Evolutionary conservation across 2,113 vertebrate genomes (phyloP).

Genomic region (Crotalus horridus): DNA sequence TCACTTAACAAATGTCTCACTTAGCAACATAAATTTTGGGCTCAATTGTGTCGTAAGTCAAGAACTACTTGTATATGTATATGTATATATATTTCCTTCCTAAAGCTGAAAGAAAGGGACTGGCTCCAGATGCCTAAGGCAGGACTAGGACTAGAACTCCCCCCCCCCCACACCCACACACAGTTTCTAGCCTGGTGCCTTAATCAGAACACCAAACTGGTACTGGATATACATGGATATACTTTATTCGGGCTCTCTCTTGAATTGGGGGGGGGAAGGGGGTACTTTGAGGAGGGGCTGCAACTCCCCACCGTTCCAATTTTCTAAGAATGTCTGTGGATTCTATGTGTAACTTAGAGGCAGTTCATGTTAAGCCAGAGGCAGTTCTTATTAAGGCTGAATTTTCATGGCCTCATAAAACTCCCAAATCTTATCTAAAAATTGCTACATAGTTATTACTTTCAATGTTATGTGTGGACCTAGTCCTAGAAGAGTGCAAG

Average conservation of each 20-base stretch:
- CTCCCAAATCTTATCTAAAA: neutral
- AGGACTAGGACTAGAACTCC: neutral
- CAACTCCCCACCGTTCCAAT: neutral
- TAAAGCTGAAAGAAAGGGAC: too few relatives aligned
- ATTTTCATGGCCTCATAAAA: neutral
- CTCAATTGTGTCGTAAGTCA: neutral
- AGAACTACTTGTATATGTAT: neutral
- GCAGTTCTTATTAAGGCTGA: neutral
- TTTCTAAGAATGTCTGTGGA: neutral
- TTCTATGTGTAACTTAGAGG: neutral
- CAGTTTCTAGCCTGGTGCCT: neutral
- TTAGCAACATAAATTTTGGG: neutral
- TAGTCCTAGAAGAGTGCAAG: neutral
- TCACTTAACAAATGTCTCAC: neutral
- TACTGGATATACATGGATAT: neutral
- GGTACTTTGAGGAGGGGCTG: neutral
- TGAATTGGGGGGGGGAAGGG: too few relatives aligned
- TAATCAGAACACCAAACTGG: neutral
- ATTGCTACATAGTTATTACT: neutral
- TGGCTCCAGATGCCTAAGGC: neutral
- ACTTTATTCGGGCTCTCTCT: too few relatives aligned
- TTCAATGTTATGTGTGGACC: neutral
- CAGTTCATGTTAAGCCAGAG: neutral
- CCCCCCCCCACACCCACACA: too few relatives aligned
- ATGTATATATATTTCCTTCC: too few relatives aligned